These are phyloP conservation scores for Euphydryas editha DNA, from an alignment of 2,888 invertebrate genomes.

Conservation along the genomic window DNA sequence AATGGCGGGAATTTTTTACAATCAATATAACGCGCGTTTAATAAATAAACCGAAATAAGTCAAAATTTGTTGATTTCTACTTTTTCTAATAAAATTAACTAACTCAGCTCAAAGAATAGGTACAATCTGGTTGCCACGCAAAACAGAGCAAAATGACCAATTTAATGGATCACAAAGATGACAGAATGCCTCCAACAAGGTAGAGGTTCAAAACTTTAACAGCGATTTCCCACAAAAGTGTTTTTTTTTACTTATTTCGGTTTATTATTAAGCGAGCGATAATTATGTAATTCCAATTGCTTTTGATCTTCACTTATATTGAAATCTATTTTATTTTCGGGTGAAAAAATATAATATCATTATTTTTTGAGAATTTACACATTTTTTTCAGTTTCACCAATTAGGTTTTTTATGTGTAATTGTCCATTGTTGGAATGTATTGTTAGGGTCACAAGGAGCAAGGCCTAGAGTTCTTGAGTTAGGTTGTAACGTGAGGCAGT, in stretches of 20 bases:
- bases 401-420: conserved; percentile 79
- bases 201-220: too few species aligned
- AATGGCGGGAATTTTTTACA: background rate
- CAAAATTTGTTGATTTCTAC: too few species aligned
- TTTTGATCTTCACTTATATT: background rate
- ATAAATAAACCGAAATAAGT: too few species aligned
- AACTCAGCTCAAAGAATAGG: too few species aligned
- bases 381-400: conserved; percentile 57
- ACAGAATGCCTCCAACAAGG: too few species aligned
- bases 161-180: too few species aligned
- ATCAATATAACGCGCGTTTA: too few species aligned
- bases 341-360: conserved; percentile 10
- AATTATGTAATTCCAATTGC: background rate
- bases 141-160: too few species aligned
- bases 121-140: too few species aligned
- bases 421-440: conserved; percentile 94
- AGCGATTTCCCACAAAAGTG: too few species aligned
- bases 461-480: conserved; percentile 90
- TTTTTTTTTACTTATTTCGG: too few species aligned
- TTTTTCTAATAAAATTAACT: too few species aligned
- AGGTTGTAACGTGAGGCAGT: conserved; percentile 93
- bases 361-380: conserved; percentile 13
- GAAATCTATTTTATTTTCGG: background rate
- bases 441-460: conserved; percentile 92
- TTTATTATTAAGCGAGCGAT: background rate